Evolutionary conservation across 2,888 invertebrate species (phyloP), one percentile per base, ranked within the genome.

Genomic region (Thymelicus lineola): DNA sequence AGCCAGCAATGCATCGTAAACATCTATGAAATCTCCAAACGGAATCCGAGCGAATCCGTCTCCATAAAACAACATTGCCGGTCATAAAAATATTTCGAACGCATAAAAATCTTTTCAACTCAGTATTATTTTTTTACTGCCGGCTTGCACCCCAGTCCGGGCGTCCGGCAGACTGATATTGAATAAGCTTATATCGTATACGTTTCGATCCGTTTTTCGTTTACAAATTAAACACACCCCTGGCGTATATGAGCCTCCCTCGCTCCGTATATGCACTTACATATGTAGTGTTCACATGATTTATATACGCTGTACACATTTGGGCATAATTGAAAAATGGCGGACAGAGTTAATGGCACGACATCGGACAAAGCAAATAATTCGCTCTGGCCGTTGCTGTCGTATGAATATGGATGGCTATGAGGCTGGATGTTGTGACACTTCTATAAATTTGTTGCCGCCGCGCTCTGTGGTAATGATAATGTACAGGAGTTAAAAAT

Each of bases 261-360:
- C 76, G 75, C 77, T 70, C 74, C 71, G 72, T 61, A 66, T 72
- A 73, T 72, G 68, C 79, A 81, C 75, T 71, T 72, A 73, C 77
- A 75, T 77, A 78, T 75, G 76, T 78, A 73, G 64, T 60, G 60
- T 79, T 79, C 82, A 84, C 79, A 87, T 91, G 91, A 92, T 92
- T 91, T 91, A 92, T 89, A 81, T 80, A 82, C 84, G 85, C 80
- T 85, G 86, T 85, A 87, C 85, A 90, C 92, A 93, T 92, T 93
- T 91, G 88, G 89, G 89, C 84, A 89, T 92, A 92, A 93, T 93
- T 93, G 93, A 92, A 93, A 93, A 92, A 93, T 91, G 90, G 90
- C 90, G 79, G 80, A 75, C 81, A 67, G 73, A 80, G 77, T 80
- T 88, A 91, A 91, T 88, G 82, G 82, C 82, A 78, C 77, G 72